Evolutionary conservation across 2,888 invertebrate species (phyloP), one percentile per base, ranked within the genome.

Genomic region (Oegoconia quadripuncta): DNA sequence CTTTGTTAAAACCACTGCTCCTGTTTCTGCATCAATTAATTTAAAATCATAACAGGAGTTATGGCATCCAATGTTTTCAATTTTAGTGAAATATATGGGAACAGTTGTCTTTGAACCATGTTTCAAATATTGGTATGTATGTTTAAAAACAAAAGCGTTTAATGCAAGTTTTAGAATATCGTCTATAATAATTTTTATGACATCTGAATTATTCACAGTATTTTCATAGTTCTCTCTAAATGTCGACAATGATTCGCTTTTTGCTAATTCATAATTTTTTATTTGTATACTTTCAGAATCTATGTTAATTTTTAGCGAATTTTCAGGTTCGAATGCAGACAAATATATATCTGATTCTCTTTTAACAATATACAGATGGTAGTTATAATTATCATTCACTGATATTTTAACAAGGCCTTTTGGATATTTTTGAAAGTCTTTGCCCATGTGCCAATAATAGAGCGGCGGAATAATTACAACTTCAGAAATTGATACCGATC

Each of bases 381-480:
- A 64, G n/a, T 11, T 39, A 34, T 30, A 39, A 16, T 56, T 36
- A 38, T 51, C 56, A 30, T 42, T 46, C 11, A 53, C 43, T 31
- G 40, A 22, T 33, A 66, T 33, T 23, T 44, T 41, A 16, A 64
- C 15, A 20, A 41, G 16, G 9, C 52, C 54, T 25, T 15, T 41
- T 2, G 63, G 60, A 51, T 46, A 53, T 6, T 11, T 32, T 20
- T 20, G 2, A 83, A 45, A 26, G n/a, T n/a, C n/a, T n/a, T n/a
- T n/a, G n/a, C n/a, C n/a, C n/a, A n/a, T n/a, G n/a, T 77, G 76
- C 83, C 83, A 86, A 11, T 58, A 40, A 52, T 78, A 82, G 25
- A 60, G 54, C 3, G 84, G 59, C 8, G 70, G 61, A 38, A 82
- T 67, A 28, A 34, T 44, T 23, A 82, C 57, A 18, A 48, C 51